Conservation (phyloP, 2,113 vertebrate species). For the Elgaria multicarinata region DNA sequence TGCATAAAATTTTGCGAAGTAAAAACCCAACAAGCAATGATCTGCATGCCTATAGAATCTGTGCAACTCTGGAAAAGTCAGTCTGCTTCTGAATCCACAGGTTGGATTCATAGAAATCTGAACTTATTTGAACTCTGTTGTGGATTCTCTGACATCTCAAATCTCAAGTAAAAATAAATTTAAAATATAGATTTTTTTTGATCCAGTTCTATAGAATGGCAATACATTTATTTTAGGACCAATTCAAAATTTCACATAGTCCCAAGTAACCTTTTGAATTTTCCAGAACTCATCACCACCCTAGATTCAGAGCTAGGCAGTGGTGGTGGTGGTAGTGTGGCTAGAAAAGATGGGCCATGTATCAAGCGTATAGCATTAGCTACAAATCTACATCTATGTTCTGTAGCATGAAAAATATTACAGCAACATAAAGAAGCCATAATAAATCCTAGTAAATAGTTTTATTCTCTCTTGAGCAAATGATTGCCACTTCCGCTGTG, state of each 20-base stretch:
- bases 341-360: background rate
- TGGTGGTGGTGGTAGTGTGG: background rate
- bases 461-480: constrained; percentile 10
- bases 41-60: too few relatives aligned
- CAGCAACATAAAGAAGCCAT: background rate
- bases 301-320: background rate
- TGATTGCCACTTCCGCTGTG: constrained; percentile 50
- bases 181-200: background rate
- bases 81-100: too few relatives aligned
- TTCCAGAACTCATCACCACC: background rate
- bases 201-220: background rate
- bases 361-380: background rate
- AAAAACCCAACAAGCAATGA: too few relatives aligned
- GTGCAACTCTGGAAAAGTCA: too few relatives aligned
- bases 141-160: too few relatives aligned
- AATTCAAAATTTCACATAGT: background rate
- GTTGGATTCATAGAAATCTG: too few relatives aligned
- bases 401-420: constrained; percentile 24
- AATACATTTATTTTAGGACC: background rate
- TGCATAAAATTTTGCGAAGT: too few relatives aligned
- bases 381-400: background rate
- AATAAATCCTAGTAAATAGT: background rate
- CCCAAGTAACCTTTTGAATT: background rate
- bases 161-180: too few relatives aligned
- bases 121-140: too few relatives aligned